Conservation (phyloP, 1,140 invertebrate genomes). For the Lucilia sericata region DNA sequence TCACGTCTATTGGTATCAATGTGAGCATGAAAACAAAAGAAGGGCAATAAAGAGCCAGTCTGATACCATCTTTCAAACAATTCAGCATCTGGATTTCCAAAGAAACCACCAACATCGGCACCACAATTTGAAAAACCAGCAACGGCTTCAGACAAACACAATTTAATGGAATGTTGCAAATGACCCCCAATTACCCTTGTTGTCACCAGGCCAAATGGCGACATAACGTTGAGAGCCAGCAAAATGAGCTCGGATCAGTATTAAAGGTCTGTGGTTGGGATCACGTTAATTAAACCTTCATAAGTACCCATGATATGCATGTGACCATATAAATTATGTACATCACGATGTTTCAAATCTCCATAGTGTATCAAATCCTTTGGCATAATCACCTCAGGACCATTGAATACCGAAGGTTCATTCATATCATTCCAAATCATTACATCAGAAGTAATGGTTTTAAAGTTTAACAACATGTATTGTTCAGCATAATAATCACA, state of each 20-base stretch:
- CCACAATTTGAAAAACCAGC: slow-evolving; percentile 95
- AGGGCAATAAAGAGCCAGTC: slow-evolving; percentile 74
- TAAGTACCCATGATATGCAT: slow-evolving; percentile 78
- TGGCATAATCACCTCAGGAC: slow-evolving; percentile 95
- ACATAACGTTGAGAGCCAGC: slow-evolving; percentile 91
- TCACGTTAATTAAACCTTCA: slow-evolving; percentile 83
- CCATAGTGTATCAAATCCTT: slow-evolving; percentile 88
- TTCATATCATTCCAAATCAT: slow-evolving; percentile 99
- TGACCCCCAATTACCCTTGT: slow-evolving; percentile 95
- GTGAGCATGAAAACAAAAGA: slow-evolving; percentile 75
- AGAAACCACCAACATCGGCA: slow-evolving; percentile 98
- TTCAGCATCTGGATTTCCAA: slow-evolving; percentile 94
- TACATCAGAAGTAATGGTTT: slow-evolving; percentile 88
- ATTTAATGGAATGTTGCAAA: slow-evolving; percentile 87
- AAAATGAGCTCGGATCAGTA: slow-evolving; percentile 91
- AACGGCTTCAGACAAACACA: slow-evolving; percentile 93
- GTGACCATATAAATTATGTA: slow-evolving; percentile 95
- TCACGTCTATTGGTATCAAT: slow-evolving; percentile 96
- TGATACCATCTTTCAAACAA: slow-evolving; percentile 97
- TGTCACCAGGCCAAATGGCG: slow-evolving; percentile 99
- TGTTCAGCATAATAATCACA: slow-evolving; percentile 86
- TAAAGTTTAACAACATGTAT: slow-evolving; percentile 84
- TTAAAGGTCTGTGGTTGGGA: slow-evolving; percentile 85
- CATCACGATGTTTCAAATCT: slow-evolving; percentile 91
- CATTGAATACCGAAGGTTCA: slow-evolving; percentile 98